Evolutionary conservation across 2,797 vertebrate genomes (phyloP).

Genomic region (Hyperoplus lanceolatus): DNA sequence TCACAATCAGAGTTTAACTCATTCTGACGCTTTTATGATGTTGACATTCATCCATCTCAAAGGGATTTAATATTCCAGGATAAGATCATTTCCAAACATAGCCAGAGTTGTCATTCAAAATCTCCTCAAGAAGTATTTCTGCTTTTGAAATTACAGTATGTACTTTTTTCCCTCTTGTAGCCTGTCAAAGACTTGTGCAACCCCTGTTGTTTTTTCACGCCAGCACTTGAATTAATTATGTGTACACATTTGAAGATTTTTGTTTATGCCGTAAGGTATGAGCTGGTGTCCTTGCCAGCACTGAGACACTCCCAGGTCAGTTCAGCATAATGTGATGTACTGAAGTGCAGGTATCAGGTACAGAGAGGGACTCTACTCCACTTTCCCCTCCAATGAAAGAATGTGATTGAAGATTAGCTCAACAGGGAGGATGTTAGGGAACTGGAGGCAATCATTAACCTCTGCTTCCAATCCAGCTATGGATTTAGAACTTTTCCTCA

Average conservation of each 20-base stretch:
- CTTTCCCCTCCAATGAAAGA: slow-evolving; percentile 56
- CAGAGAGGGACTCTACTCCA: slow-evolving; percentile 43
- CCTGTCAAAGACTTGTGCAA: background rate
- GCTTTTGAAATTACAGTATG: background rate
- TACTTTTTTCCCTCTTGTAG: background rate
- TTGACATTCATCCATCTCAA: background rate
- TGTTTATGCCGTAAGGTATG: slow-evolving; percentile 18
- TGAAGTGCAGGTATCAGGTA: slow-evolving; percentile 30
- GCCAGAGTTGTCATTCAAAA: background rate
- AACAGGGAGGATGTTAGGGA: slow-evolving; percentile 52
- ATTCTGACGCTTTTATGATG: slow-evolving; percentile 10
- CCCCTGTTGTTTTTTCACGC: background rate
- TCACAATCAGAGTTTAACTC: background rate
- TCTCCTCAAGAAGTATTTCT: background rate
- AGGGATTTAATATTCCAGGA: background rate
- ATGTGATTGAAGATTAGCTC: slow-evolving; percentile 71
- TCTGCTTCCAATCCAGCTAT: slow-evolving; percentile 26
- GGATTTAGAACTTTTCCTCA: slow-evolving; percentile 21
- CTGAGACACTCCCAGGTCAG: slow-evolving; percentile 28
- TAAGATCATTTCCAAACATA: background rate
- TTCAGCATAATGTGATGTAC: background rate
- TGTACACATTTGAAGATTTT: slow-evolving; percentile 3
- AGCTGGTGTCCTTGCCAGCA: slow-evolving; percentile 23
- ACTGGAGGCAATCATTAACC: slow-evolving; percentile 78
- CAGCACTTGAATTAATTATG: slow-evolving; percentile 29